These are phyloP conservation scores for Muscicapa adusta DNA, from an alignment of 2,113 vertebrate genomes.

Conservation along the genomic window DNA sequence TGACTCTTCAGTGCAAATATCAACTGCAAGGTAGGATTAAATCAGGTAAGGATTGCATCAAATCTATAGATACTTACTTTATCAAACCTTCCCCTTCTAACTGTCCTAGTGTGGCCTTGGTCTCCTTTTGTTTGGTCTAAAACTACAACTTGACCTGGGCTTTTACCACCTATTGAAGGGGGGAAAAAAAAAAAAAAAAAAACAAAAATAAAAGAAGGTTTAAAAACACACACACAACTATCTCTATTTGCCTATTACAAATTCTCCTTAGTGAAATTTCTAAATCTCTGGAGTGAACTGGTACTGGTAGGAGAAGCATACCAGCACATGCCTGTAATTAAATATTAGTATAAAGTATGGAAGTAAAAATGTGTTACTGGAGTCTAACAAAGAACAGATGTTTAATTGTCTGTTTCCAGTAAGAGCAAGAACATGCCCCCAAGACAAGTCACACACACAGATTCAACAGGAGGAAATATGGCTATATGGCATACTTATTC, in stretches of 20 bases:
- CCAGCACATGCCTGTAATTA: not conserved
- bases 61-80: constrained; percentile 78
- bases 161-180: constrained; percentile 77
- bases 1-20: not conserved
- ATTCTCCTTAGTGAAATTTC: not conserved
- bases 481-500: constrained; percentile 79
- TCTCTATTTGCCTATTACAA: not conserved
- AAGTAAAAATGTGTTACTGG: not conserved
- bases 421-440: constrained; percentile 6
- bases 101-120: constrained; percentile 76
- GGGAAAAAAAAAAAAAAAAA: not conserved
- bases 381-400: not conserved
- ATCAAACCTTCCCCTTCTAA: constrained; percentile 87
- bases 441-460: constrained; percentile 37
- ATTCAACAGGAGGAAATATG: not conserved
- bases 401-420: not conserved
- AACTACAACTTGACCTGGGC: constrained; percentile 83
- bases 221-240: not conserved
- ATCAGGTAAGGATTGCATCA: not conserved
- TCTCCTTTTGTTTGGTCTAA: constrained; percentile 84
- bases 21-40: not conserved
- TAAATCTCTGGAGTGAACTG: not conserved
- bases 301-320: not conserved
- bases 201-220: not conserved
- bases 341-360: not conserved